A percentile compares a stretch with the other conserved stretches of the same genome.
Evolutionary conservation across 2,113 vertebrate species (phyloP).

Genomic region (Hiodon alosoides): DNA sequence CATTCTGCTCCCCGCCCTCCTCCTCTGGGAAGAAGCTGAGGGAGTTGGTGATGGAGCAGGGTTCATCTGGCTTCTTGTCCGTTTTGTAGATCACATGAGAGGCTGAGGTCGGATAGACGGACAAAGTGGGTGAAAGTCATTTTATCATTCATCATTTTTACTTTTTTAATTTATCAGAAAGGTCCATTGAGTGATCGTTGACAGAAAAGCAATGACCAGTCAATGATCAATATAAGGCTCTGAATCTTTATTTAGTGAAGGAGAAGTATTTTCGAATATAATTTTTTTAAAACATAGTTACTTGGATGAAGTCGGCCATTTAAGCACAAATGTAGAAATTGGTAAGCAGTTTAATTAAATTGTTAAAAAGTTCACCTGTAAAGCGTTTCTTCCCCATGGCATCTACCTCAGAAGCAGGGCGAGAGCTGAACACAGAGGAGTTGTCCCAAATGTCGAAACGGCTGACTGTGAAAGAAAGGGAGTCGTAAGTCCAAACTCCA

Average conservation of each 20-base stretch:
- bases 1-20: constrained; percentile 65
- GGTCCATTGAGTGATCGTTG: not conserved
- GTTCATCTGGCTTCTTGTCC: constrained; percentile 75
- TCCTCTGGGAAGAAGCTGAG: constrained; percentile 75
- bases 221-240: not conserved
- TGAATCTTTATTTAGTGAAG: not conserved
- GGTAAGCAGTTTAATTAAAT: too few species aligned
- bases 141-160: not conserved
- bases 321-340: not conserved
- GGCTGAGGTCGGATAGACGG: constrained; percentile 54
- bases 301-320: not conserved
- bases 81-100: constrained; percentile 88
- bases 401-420: constrained; percentile 85
- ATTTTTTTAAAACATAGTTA: not conserved
- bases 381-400: constrained; percentile 80
- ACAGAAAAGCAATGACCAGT: not conserved
- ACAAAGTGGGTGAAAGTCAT: not conserved
- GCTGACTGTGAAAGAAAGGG: constrained; percentile 45
- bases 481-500: not conserved
- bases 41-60: constrained; percentile 90
- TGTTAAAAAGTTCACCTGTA: constrained; percentile 63
- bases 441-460: constrained; percentile 63
- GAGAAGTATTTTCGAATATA: not conserved
- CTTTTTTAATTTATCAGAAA: not conserved
- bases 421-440: constrained; percentile 77